A percentile compares a stretch with the other conserved stretches of the same genome.
These are phyloP conservation scores for Homarus gammarus DNA, from an alignment of 2,888 invertebrate species.

Conservation along the genomic window DNA sequence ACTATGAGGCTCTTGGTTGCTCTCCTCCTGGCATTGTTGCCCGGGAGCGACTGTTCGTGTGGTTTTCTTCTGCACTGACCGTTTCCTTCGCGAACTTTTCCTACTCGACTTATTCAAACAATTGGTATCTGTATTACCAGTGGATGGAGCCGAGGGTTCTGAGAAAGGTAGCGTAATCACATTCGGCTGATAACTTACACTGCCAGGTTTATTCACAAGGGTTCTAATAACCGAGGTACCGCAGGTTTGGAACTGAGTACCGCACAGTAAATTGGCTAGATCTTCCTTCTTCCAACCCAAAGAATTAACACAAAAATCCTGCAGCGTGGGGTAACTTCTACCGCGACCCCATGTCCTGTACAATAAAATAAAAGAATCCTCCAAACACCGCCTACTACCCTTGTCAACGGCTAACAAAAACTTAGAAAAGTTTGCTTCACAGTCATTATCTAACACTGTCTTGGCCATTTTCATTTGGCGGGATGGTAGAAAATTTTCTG, in stretches of 20 bases:
- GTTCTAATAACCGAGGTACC: neutral
- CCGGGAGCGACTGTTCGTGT: neutral
- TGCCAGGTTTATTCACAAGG: neutral
- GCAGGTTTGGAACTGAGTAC: neutral
- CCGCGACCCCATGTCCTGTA: conserved; percentile 53
- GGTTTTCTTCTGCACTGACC: neutral
- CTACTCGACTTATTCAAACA: too few species aligned
- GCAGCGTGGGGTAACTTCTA: conserved; percentile 38
- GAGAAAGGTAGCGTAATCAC: too few species aligned
- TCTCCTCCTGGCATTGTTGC: too few species aligned
- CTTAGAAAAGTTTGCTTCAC: conserved; percentile 30
- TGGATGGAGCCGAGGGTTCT: too few species aligned
- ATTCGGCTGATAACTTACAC: too few species aligned
- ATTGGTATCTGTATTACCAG: too few species aligned
- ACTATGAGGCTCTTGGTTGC: neutral
- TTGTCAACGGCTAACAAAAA: conserved; percentile 35
- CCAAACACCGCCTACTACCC: conserved; percentile 31
- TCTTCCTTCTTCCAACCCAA: conserved; percentile 63
- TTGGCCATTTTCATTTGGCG: conserved; percentile 16
- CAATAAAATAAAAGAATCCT: conserved; percentile 37
- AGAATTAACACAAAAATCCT: conserved; percentile 65
- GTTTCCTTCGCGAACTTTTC: neutral
- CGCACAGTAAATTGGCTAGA: conserved; percentile 29
- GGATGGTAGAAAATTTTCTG: too few species aligned
- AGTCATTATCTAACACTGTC: neutral